These are phyloP conservation scores for Aulostomus chinensis DNA, from an alignment of 2,797 vertebrate genomes.

Conservation along the genomic window DNA sequence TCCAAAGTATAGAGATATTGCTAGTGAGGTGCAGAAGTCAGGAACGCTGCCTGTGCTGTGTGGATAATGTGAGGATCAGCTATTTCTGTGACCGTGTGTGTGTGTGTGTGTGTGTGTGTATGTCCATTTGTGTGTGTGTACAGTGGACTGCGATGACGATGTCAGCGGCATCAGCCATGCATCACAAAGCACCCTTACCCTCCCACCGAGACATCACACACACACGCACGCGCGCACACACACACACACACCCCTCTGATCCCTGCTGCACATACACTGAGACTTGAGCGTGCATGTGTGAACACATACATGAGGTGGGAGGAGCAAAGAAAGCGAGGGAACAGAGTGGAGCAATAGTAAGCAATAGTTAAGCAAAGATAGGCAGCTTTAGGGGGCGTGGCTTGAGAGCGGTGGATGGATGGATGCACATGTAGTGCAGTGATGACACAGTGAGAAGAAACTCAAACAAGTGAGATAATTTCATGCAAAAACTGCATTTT, in stretches of 20 bases:
- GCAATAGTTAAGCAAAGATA: constrained; percentile 14
- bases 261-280: constrained; percentile 31
- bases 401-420: too few relatives aligned
- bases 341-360: too few relatives aligned
- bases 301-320: constrained; percentile 38
- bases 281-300: constrained; percentile 5
- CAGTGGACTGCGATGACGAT: constrained; percentile 64
- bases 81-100: constrained; percentile 66
- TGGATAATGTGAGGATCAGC: constrained; percentile 78
- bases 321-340: constrained; percentile 49
- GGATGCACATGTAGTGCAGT: too few relatives aligned
- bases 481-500: too few relatives aligned
- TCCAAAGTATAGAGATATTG: constrained; percentile 46
- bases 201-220: constrained; percentile 32
- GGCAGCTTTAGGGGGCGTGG: too few relatives aligned
- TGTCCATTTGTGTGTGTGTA: constrained; percentile 21
- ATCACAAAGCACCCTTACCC: constrained; percentile 72
- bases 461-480: too few relatives aligned
- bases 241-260: constrained; percentile 57
- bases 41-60: constrained; percentile 59
- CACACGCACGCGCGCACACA: constrained; percentile 5
- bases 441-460: neutral
- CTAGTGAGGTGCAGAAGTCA: constrained; percentile 56
- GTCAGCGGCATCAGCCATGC: constrained; percentile 73
- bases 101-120: constrained; percentile 22